A percentile compares a stretch with the other conserved stretches of the same genome.
phyloP scores from a whole-genome alignment of 2,113 vertebrate genomes.

The Dendropsophus ebraccatus region DNA sequence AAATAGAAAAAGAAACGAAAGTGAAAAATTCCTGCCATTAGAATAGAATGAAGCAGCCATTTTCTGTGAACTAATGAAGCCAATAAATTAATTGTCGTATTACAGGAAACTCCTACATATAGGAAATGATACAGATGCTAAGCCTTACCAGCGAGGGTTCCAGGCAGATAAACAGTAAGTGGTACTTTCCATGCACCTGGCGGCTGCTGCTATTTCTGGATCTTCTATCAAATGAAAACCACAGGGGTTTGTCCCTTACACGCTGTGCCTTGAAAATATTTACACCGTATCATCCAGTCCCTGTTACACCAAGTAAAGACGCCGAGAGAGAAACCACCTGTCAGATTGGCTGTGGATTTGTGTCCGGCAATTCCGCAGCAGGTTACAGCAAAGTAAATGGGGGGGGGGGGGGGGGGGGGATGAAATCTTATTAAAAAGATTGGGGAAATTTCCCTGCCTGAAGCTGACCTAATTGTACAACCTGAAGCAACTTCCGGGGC shows the following conservation, averaged over 20 bases:
- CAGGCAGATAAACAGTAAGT: constrained; percentile 32
- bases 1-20: neutral
- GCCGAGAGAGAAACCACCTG: too few species aligned
- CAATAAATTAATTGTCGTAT: neutral
- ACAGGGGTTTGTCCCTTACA: constrained; percentile 56
- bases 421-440: too few species aligned
- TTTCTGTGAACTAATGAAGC: neutral
- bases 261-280: neutral
- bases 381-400: too few species aligned
- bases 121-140: neutral
- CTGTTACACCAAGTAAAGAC: neutral
- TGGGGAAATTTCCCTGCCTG: too few species aligned
- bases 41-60: neutral
- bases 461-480: too few species aligned
- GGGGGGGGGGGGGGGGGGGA: too few species aligned
- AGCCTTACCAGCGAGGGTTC: neutral
- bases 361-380: too few species aligned
- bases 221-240: constrained; percentile 54
- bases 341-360: too few species aligned
- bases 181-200: constrained; percentile 66
- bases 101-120: constrained; percentile 24
- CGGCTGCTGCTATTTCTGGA: constrained; percentile 46
- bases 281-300: neutral
- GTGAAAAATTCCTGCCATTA: neutral
- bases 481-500: too few species aligned